Conservation (phyloP, 2,888 invertebrate genomes). For the Luperina nickerlii region DNA sequence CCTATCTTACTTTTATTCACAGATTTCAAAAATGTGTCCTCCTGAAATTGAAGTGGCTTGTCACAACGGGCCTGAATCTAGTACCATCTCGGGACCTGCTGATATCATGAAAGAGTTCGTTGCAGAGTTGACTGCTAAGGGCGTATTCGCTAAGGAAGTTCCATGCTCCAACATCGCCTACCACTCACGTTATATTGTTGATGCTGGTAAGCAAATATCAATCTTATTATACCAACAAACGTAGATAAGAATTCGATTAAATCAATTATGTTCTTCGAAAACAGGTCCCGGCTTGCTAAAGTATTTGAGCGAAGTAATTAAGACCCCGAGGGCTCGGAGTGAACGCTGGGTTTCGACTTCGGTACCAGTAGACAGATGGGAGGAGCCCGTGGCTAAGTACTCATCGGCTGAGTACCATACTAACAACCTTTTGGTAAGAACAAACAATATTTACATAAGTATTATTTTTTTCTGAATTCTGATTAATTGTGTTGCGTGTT, state of each 20-base stretch:
- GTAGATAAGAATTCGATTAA: not conserved
- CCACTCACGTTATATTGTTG: conserved; percentile 95
- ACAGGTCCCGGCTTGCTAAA: conserved; percentile 86
- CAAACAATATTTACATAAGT: not conserved
- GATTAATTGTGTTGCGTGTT: not conserved
- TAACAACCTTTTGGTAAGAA: conserved; percentile 60
- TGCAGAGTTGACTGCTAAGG: conserved; percentile 78
- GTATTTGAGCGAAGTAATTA: conserved; percentile 91
- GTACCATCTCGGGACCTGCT: conserved; percentile 94
- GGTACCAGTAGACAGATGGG: conserved; percentile 89
- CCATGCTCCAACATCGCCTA: conserved; percentile 96
- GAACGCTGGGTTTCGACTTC: conserved; percentile 96
- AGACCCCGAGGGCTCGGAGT: conserved; percentile 92
- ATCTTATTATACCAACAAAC: not conserved
- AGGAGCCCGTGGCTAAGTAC: conserved; percentile 39
- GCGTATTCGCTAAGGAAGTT: conserved; percentile 85
- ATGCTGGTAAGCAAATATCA: conserved; percentile 79
- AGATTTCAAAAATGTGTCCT: conserved; percentile 85
- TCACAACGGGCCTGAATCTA: conserved; percentile 94
- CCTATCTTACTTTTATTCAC: not conserved
- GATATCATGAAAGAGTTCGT: conserved; percentile 91
- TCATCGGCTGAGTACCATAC: conserved; percentile 62
- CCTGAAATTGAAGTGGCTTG: conserved; percentile 94
- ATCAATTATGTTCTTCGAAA: not conserved
- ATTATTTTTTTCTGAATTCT: not conserved